A percentile compares a stretch with the other conserved stretches of the same genome.
Conservation (phyloP, 1,140 invertebrate genomes). For the Carposina sasakii region DNA sequence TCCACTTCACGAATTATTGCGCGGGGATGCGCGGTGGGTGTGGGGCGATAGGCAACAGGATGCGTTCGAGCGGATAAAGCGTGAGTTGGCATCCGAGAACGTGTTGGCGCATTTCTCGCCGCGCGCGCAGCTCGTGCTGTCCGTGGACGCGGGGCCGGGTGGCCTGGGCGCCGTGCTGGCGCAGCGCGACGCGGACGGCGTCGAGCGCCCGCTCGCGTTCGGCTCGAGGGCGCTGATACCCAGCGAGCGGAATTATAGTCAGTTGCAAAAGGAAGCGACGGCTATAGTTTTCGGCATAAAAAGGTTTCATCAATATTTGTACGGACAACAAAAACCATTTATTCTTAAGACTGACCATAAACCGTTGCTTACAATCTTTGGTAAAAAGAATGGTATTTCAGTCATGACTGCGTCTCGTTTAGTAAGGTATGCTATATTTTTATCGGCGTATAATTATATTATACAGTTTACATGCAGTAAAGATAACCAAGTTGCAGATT, state of each 20-base stretch:
- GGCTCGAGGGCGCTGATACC: not conserved
- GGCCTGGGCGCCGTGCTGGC: not conserved
- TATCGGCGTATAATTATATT: not conserved
- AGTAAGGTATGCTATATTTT: not conserved
- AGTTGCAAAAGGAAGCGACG: not conserved
- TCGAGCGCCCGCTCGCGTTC: not conserved
- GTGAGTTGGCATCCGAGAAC: not conserved
- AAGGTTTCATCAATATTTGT: not conserved
- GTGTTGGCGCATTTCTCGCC: not conserved
- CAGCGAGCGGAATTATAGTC: not conserved
- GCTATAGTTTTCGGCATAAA: not conserved
- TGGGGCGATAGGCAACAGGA: not conserved
- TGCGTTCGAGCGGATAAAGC: not conserved
- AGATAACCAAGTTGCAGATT: slow-evolving; percentile 1
- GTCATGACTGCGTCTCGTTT: not conserved
- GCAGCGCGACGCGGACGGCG: not conserved
- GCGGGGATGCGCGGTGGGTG: not conserved
- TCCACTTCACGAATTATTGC: not conserved
- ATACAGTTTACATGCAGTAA: not conserved
- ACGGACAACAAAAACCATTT: not conserved
- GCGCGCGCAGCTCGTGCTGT: not conserved
- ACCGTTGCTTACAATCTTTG: not conserved
- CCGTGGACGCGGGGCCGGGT: not conserved
- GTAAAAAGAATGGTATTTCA: not conserved
- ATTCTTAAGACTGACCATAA: not conserved